Conservation (phyloP, 2,113 vertebrate species). For the Lophotis ruficrista region DNA sequence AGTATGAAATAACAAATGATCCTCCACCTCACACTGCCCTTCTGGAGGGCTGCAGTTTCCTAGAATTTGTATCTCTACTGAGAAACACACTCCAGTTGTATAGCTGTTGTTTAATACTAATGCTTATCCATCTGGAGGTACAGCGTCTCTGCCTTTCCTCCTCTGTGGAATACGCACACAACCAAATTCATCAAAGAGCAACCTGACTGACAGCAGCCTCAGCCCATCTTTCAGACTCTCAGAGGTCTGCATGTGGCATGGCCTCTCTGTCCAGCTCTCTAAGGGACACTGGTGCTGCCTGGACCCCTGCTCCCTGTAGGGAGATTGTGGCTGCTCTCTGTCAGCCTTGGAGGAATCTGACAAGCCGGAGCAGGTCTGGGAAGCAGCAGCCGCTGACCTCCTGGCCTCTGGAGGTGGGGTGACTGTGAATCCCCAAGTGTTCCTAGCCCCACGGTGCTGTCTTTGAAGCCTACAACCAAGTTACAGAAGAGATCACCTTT, state of each 20-base stretch:
- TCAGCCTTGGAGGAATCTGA: background rate
- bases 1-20: background rate
- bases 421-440: background rate
- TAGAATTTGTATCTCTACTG: background rate
- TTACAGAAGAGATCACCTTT: background rate
- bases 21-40: background rate
- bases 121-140: background rate
- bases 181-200: background rate
- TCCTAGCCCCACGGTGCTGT: background rate
- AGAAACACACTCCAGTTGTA: background rate
- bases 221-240: background rate
- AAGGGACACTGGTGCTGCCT: background rate
- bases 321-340: background rate
- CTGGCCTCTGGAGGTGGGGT: background rate
- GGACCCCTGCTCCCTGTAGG: rapidly evolving
- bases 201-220: background rate
- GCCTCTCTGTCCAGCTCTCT: background rate
- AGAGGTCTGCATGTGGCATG: background rate
- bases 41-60: background rate
- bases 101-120: background rate
- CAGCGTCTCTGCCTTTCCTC: background rate
- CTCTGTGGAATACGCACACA: background rate
- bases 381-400: background rate
- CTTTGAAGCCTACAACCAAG: background rate
- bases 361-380: background rate